These are phyloP conservation scores for Columba guinea DNA, from an alignment of 2,797 vertebrate species.

Conservation along the genomic window DNA sequence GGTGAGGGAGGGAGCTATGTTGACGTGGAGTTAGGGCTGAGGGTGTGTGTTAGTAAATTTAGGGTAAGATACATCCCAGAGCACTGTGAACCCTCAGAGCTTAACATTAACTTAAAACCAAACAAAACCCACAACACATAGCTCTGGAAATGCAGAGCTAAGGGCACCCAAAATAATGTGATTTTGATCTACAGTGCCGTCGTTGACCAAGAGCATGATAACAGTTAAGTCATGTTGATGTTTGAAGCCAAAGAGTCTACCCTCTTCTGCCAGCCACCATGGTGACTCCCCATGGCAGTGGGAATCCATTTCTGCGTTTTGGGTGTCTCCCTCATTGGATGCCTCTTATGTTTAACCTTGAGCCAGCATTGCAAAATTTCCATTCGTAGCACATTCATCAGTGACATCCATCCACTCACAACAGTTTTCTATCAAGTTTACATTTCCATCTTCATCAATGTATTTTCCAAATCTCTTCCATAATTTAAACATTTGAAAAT, in stretches of 20 bases:
- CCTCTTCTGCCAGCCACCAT: not conserved
- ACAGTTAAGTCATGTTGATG: not conserved
- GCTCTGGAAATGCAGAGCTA: not conserved
- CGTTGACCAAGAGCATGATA: not conserved
- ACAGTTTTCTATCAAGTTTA: not conserved
- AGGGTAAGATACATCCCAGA: not conserved
- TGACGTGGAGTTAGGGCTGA: not conserved
- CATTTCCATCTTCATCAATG: slow-evolving; percentile 5
- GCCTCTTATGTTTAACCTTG: not conserved
- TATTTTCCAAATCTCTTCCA: not conserved
- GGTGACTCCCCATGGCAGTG: not conserved
- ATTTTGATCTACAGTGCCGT: not conserved
- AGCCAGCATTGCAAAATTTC: not conserved
- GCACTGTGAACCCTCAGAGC: not conserved
- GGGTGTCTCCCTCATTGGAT: not conserved
- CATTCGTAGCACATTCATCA: not conserved
- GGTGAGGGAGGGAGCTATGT: fast-evolving
- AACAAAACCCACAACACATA: not conserved
- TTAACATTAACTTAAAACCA: not conserved
- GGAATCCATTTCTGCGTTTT: not conserved
- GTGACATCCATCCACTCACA: not conserved
- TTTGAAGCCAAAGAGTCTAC: not conserved
- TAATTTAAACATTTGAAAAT: not conserved
- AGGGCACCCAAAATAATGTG: not conserved
- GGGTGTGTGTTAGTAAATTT: not conserved